Conservation (phyloP, 2,888 invertebrate species). For the Plebejus melissa region DNA sequence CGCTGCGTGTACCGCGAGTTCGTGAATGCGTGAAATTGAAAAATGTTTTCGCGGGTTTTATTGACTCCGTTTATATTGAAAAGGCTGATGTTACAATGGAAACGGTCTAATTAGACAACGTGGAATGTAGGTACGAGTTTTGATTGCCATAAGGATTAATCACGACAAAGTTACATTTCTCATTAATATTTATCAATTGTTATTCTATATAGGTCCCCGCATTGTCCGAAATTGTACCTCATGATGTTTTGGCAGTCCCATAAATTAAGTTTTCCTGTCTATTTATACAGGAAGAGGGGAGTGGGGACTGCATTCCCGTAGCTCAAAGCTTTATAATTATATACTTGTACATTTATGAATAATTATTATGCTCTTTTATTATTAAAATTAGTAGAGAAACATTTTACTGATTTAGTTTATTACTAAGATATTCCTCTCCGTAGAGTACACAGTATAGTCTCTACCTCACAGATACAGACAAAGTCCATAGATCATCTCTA, state of each 20-base stretch:
- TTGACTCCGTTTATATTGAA: conserved; percentile 26
- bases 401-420: background rate
- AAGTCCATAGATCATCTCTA: too few species aligned
- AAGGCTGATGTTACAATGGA: background rate
- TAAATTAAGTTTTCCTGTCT: conserved; percentile 21
- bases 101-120: conserved; percentile 23
- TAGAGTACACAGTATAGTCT: too few species aligned
- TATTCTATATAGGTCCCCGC: conserved; percentile 11
- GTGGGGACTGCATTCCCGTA: background rate
- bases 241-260: conserved; percentile 22
- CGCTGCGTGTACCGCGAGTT: conserved; percentile 59
- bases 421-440: background rate
- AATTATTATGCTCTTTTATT: background rate
- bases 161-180: background rate
- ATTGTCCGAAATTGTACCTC: conserved; percentile 9
- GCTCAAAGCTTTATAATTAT: background rate
- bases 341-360: background rate
- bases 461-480: too few species aligned
- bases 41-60: conserved; percentile 27
- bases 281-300: background rate
- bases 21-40: conserved; percentile 65
- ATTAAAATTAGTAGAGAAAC: background rate
- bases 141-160: conserved; percentile 16
- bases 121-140: conserved; percentile 29
- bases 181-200: conserved; percentile 23